phyloP scores from a whole-genome alignment of 92 coral and sea anemone genomes.

The Paramuricea clavata region DNA sequence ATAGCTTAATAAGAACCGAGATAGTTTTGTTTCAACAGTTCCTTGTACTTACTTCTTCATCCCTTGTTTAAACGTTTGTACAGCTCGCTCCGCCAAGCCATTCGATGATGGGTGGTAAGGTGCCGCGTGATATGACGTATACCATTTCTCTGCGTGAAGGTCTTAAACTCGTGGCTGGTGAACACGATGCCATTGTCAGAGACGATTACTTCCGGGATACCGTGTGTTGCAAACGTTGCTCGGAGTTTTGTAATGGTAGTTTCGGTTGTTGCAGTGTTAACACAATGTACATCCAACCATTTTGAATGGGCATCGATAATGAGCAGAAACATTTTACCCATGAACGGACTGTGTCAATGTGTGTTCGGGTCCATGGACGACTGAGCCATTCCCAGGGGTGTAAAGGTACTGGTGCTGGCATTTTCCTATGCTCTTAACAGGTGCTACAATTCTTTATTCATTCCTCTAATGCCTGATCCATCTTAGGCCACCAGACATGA shows the following conservation, averaged over 20 bases:
- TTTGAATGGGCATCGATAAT: slow-evolving; percentile 63
- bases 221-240: slow-evolving; percentile 42
- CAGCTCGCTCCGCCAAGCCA: too few species aligned
- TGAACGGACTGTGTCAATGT: slow-evolving; percentile 51
- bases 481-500: slow-evolving; percentile 48
- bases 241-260: slow-evolving; percentile 43
- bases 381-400: slow-evolving; percentile 48
- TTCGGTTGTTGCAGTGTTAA: slow-evolving; percentile 43
- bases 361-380: slow-evolving; percentile 2
- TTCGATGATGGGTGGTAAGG: too few species aligned
- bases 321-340: slow-evolving; percentile 60
- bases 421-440: slow-evolving; percentile 47
- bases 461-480: slow-evolving; percentile 39
- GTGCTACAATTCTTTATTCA: slow-evolving; percentile 18
- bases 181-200: slow-evolving; percentile 39
- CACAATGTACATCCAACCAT: slow-evolving; percentile 53
- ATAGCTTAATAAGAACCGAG: too few species aligned
- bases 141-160: too few species aligned
- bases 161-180: too few species aligned
- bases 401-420: slow-evolving; percentile 36
- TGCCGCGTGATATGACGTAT: too few species aligned
- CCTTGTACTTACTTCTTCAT: too few species aligned
- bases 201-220: too few species aligned
- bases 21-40: too few species aligned
- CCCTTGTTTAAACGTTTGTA: too few species aligned